A percentile compares a stretch with the other conserved stretches of the same genome.
Evolutionary conservation across 1,140 invertebrate species (phyloP).

Genomic region (Anastrepha ludens): DNA sequence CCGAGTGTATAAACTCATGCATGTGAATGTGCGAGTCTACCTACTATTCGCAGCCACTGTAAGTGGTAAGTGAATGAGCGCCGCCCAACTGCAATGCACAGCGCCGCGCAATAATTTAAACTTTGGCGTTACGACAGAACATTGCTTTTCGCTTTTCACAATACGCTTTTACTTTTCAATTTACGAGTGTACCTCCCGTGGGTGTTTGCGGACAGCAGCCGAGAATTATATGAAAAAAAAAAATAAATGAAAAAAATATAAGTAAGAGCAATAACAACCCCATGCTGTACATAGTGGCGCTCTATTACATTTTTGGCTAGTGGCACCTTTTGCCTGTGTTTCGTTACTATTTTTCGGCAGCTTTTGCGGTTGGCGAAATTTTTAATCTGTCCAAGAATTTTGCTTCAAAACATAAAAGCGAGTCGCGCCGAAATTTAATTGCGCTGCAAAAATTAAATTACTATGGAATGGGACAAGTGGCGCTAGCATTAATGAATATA

Average conservation of each 20-base stretch:
- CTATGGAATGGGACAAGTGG: background rate
- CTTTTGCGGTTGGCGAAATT: background rate
- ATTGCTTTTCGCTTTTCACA: background rate
- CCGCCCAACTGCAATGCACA: background rate
- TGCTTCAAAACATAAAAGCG: background rate
- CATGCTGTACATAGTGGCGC: background rate
- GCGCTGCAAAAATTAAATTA: background rate
- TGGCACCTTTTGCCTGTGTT: background rate
- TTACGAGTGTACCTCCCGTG: conserved; percentile 40
- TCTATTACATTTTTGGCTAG: background rate
- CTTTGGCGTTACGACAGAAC: conserved; percentile 6
- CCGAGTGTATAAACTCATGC: background rate
- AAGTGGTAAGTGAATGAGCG: background rate
- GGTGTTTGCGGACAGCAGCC: conserved; percentile 23
- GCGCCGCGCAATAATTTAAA: conserved; percentile 40
- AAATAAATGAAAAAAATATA: background rate
- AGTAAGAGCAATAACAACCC: background rate
- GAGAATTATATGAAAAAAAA: background rate
- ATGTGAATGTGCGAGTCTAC: background rate
- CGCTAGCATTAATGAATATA: background rate
- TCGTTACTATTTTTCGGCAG: background rate
- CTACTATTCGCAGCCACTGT: background rate
- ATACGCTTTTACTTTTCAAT: conserved; percentile 51
- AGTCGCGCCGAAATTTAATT: background rate
- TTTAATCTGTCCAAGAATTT: background rate